These are phyloP conservation scores for Alentia gelatinosa DNA, from an alignment of 2,888 invertebrate species.

Conservation along the genomic window DNA sequence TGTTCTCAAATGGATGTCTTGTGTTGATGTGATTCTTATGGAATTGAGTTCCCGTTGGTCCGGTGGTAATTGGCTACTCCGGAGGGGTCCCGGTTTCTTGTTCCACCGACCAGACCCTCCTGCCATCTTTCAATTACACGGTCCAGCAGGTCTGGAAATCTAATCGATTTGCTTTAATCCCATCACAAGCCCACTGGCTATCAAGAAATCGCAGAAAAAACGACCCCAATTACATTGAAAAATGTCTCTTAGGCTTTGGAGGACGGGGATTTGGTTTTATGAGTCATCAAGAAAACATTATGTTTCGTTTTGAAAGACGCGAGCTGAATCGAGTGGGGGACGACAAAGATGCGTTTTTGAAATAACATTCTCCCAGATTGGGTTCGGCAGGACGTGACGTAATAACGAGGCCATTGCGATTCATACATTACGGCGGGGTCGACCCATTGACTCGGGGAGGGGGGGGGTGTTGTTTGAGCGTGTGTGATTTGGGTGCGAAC, in stretches of 20 bases:
- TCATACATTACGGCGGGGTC: too few relatives aligned
- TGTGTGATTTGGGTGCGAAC: too few relatives aligned
- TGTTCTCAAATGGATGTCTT: neutral
- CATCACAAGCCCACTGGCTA: conserved; percentile 9
- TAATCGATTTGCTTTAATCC: conserved; percentile 19
- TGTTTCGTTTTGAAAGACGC: neutral
- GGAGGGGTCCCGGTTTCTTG: neutral
- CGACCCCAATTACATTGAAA: neutral
- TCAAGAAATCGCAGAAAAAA: conserved; percentile 1
- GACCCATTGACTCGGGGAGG: too few relatives aligned
- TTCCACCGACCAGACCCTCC: neutral
- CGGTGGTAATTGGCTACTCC: neutral
- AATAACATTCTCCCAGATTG: too few relatives aligned
- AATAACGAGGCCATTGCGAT: too few relatives aligned
- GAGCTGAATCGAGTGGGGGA: too few relatives aligned
- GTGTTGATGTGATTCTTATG: conserved; percentile 9
- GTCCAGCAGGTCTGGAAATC: neutral
- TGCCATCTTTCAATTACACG: conserved; percentile 37
- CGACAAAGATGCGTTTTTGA: neutral
- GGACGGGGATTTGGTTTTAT: neutral
- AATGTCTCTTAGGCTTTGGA: neutral
- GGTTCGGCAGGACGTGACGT: too few relatives aligned
- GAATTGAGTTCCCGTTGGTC: neutral
- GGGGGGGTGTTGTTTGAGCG: too few relatives aligned
- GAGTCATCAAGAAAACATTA: conserved; percentile 15